Conservation (phyloP, 2,113 vertebrate species). For the Hypanus sabinus region DNA sequence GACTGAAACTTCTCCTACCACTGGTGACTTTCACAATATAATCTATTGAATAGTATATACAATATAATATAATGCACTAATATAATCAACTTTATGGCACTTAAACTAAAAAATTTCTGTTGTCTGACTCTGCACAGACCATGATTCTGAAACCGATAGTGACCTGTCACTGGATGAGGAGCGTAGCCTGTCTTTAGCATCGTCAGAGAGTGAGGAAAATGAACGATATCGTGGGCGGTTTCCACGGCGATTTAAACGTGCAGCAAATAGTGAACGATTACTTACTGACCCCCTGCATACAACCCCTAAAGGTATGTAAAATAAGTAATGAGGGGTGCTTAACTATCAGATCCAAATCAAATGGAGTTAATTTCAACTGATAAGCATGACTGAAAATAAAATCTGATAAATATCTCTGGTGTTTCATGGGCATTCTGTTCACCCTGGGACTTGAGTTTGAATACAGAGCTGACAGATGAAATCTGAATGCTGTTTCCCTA, state of each 20-base stretch:
- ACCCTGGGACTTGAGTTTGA: background rate
- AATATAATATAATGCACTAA: too few relatives aligned
- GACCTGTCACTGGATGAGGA: constrained; percentile 94
- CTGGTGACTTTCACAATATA: background rate
- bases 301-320: constrained; percentile 73
- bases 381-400: background rate
- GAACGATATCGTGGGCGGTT: constrained; percentile 81
- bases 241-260: constrained; percentile 80
- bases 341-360: background rate
- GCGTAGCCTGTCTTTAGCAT: constrained; percentile 86
- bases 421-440: background rate
- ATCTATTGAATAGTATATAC: too few relatives aligned
- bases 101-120: background rate
- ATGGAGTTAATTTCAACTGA: background rate
- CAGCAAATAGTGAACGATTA: constrained; percentile 80
- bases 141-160: constrained; percentile 89
- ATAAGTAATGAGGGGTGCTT: background rate
- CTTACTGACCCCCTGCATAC: constrained; percentile 77
- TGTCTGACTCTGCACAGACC: constrained; percentile 56
- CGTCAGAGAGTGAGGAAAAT: constrained; percentile 92
- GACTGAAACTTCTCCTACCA: background rate
- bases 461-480: background rate
- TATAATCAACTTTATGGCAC: background rate
- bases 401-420: background rate
- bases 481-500: background rate